A percentile compares a stretch with the other conserved stretches of the same genome.
Conservation (phyloP, 2,797 vertebrate species). For the Lacerta bilineata region DNA sequence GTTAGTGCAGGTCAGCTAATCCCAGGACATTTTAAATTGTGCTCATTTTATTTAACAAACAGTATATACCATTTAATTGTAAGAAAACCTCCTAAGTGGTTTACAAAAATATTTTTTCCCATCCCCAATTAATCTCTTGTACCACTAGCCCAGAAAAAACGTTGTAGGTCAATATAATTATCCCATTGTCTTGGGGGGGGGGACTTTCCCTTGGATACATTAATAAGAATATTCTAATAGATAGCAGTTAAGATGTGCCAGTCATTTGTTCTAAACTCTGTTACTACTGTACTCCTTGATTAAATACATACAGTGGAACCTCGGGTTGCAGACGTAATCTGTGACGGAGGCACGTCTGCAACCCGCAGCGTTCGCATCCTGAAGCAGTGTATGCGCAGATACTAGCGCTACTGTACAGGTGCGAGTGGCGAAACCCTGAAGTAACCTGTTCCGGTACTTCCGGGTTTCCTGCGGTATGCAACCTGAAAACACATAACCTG, state of each 20-base stretch:
- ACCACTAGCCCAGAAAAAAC: not conserved
- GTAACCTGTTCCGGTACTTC: too few species aligned
- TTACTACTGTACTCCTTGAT: not conserved
- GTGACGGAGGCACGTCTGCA: too few species aligned
- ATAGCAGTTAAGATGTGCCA: not conserved
- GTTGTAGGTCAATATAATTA: slow-evolving; percentile 3
- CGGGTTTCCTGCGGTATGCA: too few species aligned
- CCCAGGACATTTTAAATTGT: not conserved
- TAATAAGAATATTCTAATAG: not conserved
- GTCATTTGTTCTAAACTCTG: not conserved
- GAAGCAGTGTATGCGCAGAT: too few species aligned
- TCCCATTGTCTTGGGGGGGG: fast-evolving
- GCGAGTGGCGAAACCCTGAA: too few species aligned
- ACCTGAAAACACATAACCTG: too few species aligned
- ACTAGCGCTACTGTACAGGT: too few species aligned
- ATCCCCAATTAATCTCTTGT: not conserved
- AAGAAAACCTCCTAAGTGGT: not conserved
- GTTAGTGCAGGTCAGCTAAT: not conserved
- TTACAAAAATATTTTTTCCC: not conserved
- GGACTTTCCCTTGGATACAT: not conserved
- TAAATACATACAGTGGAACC: not conserved
- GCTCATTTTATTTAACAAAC: not conserved
- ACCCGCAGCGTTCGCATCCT: too few species aligned
- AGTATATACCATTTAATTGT: not conserved
- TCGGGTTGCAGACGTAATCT: too few species aligned